Conservation (phyloP, 2,888 invertebrate species). For the Rambutsinella grinnellia region DNA sequence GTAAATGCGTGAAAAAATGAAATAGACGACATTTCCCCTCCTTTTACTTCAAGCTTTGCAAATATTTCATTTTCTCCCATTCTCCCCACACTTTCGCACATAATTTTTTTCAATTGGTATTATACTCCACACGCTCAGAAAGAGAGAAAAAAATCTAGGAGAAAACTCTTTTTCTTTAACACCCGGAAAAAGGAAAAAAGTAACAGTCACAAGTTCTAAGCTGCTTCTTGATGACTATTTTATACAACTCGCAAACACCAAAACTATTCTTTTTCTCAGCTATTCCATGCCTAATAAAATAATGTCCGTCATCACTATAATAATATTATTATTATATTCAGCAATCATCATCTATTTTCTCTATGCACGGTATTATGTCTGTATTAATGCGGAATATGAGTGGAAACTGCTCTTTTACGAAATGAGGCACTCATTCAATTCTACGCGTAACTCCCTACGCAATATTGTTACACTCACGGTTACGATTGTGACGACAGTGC, state of each 20-base stretch:
- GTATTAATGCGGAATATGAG: conserved; percentile 7
- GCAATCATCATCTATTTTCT: conserved; percentile 34
- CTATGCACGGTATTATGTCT: conserved; percentile 1
- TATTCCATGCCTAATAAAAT: conserved; percentile 33
- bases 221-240: conserved; percentile 52
- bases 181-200: conserved; percentile 16
- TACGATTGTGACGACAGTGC: conserved; percentile 7
- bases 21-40: conserved; percentile 64
- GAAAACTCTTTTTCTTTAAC: conserved; percentile 4
- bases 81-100: conserved; percentile 41
- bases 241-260: conserved; percentile 29
- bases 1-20: conserved; percentile 64
- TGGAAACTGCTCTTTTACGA: conserved; percentile 18
- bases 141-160: not conserved
- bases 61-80: conserved; percentile 53
- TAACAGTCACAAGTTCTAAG: conserved; percentile 44
- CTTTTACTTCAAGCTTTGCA: conserved; percentile 57
- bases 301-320: conserved; percentile 43
- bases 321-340: conserved; percentile 42
- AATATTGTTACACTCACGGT: conserved; percentile 35
- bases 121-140: conserved; percentile 2
- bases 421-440: not conserved
- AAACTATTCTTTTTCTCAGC: conserved; percentile 2
- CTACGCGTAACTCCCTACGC: conserved; percentile 25
- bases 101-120: conserved; percentile 50